Evolutionary conservation across 2,113 vertebrate genomes (phyloP), one percentile per base, ranked within the genome.

Genomic region (Bufo gargarizans): DNA sequence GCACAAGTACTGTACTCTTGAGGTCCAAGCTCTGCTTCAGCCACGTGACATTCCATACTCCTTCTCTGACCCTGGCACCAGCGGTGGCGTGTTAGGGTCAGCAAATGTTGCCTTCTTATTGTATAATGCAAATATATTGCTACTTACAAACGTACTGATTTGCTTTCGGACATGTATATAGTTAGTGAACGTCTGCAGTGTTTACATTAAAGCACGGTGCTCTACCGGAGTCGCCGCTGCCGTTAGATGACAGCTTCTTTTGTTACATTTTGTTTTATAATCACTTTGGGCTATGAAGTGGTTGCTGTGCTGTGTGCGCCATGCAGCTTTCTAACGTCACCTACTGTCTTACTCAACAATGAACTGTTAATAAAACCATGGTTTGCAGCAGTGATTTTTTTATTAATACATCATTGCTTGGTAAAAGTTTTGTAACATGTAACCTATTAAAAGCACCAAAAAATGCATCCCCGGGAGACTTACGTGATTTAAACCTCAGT

Each of bases 41-140:
- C 55, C 59, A 67, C 78, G 82, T 74, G 88, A 93, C 94, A 95
- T 96, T 96, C 95, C 95, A 90, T 90, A 82, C 84, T 55, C 72
- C 0, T 74, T 47, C 71, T 8, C 45, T 76, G 72, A 50, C 3
- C 45, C 72, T 4, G 69, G 13, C 69, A 43, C 69, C n/a, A 22
- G 20, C n/a, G 17, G 3, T 13, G 55, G 22, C 45, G 78, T 59
- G 3, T 19, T 20, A 81, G 79, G 47, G 12, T 81, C 79, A 43
- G 33, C 22, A n/a, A 49, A 10, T n/a, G 22, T 61, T 65, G 59
- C 61, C 58, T 50, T 53, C 6, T 83, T 83, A 22, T 83, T 67
- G 45, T 82, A n/a, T 65, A 47, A 82, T 47, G 55, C 43, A 61
- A 47, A 61, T 19, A 45, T 65, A 65, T 65, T 82, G 80, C 80